These are phyloP conservation scores for Elachura formosa DNA, from an alignment of 2,113 vertebrate genomes.

Conservation along the genomic window DNA sequence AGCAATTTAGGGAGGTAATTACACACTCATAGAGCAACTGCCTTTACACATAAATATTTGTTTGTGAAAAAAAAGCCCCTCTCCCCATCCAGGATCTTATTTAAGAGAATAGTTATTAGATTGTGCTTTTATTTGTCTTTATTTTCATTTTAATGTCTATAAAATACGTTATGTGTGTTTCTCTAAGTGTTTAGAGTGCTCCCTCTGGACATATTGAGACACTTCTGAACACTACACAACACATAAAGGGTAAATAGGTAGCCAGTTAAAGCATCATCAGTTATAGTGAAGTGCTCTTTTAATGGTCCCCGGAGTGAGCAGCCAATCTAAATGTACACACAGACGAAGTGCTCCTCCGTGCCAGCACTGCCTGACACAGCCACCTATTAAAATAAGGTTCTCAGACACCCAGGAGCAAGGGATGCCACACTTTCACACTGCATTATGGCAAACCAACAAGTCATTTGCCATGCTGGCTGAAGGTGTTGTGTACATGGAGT, in stretches of 20 bases:
- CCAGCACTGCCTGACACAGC: not conserved
- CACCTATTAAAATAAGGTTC: not conserved
- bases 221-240: not conserved
- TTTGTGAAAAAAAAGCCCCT: not conserved
- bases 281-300: slow-evolving; percentile 19
- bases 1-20: not conserved
- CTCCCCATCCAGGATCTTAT: not conserved
- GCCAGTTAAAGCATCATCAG: slow-evolving; percentile 34
- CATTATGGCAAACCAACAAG: not conserved
- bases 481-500: not conserved
- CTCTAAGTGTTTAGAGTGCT: slow-evolving; percentile 28
- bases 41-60: not conserved
- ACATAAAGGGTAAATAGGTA: slow-evolving; percentile 47
- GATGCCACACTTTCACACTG: not conserved
- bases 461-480: not conserved
- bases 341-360: not conserved
- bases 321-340: not conserved
- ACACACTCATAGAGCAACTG: not conserved
- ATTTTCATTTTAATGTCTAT: slow-evolving; percentile 29
- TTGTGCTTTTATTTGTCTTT: slow-evolving; percentile 11
- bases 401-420: not conserved
- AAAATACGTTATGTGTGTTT: not conserved
- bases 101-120: slow-evolving; percentile 28
- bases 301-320: slow-evolving; percentile 13
- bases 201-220: not conserved